A percentile compares a stretch with the other conserved stretches of the same genome.
Evolutionary conservation across 1,140 invertebrate genomes (phyloP).

Genomic region (Eupristina koningsbergeri): DNA sequence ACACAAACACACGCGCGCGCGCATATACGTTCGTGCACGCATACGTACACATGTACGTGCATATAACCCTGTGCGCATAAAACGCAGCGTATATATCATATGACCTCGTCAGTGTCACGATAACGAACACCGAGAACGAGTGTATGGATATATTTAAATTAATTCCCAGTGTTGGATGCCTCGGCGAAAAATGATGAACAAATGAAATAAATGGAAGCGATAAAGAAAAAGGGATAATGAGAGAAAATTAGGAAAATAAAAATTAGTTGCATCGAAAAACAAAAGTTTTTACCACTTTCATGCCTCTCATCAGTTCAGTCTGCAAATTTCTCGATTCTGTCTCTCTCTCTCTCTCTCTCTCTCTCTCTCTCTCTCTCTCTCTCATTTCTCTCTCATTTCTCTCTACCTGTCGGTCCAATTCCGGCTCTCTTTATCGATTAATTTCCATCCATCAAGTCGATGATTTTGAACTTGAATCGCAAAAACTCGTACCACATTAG

Average conservation of each 20-base stretch:
- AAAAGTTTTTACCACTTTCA: slow-evolving; percentile 12
- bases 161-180: background rate
- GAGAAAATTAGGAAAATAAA: background rate
- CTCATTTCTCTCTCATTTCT: background rate
- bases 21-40: too few species aligned
- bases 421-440: slow-evolving; percentile 14
- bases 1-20: too few species aligned
- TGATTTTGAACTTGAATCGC: slow-evolving; percentile 23
- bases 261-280: background rate
- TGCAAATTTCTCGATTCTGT: too few species aligned
- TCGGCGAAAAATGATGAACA: background rate
- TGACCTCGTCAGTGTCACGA: background rate
- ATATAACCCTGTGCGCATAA: background rate
- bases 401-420: background rate
- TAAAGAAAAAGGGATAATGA: background rate
- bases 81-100: background rate
- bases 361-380: background rate
- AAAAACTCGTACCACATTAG: background rate
- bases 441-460: slow-evolving; percentile 44
- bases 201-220: background rate
- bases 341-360: background rate
- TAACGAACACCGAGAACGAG: background rate
- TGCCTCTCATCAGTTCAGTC: background rate
- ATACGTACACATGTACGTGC: too few species aligned
- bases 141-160: background rate